Conservation (phyloP, 2,797 vertebrate species). For the Cossypha niveicapilla region DNA sequence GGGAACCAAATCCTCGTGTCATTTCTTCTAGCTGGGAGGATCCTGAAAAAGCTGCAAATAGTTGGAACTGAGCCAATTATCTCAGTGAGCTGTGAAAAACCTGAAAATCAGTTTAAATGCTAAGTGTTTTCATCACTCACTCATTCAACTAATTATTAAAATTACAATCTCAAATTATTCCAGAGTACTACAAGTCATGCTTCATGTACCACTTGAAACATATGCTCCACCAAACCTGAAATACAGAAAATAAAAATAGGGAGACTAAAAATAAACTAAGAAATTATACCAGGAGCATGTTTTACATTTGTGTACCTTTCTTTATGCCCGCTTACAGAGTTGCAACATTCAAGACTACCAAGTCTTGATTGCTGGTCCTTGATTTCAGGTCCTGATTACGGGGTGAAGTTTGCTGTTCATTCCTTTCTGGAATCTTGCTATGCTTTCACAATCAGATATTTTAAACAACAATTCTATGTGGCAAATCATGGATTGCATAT, state of each 20-base stretch:
- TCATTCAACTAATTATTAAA: slow-evolving; percentile 14
- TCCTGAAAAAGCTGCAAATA: not conserved
- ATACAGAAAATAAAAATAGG: not conserved
- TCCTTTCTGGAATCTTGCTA: not conserved
- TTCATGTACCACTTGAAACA: not conserved
- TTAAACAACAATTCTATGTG: not conserved
- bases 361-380: not conserved
- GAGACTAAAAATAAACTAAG: not conserved
- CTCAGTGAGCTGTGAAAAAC: not conserved
- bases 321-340: not conserved
- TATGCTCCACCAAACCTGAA: not conserved
- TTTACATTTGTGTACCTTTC: not conserved
- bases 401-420: not conserved
- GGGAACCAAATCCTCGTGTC: not conserved
- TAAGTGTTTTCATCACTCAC: not conserved
- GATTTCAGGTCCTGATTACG: not conserved
- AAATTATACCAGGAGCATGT: not conserved
- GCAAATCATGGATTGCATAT: not conserved
- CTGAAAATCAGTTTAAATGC: not conserved
- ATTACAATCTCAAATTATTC: not conserved
- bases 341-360: not conserved
- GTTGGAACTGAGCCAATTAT: not conserved
- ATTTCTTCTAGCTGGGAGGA: not conserved
- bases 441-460: not conserved
- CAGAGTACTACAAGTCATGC: not conserved